Base-by-base conservation (phyloP, 2,888 invertebrate species). In the Mystacides longicornis region DNA sequence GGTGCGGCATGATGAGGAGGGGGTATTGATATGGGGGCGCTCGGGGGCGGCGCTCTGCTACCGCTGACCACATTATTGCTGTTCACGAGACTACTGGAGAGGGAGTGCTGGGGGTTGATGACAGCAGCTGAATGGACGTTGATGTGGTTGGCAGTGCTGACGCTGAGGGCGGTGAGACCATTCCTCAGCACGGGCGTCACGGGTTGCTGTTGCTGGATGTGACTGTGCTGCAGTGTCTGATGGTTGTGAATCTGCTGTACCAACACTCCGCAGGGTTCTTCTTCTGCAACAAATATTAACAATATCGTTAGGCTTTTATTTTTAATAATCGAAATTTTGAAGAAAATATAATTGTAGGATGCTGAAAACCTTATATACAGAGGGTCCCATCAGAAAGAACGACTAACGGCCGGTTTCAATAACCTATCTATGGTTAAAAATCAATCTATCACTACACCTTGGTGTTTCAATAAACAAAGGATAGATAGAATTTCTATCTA, bases 1-100 rank as follows among this genome's bases (percentile, higher is more conserved):
- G 58, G 55, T 59, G 60, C 62, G 61, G 60, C 62, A 14, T 64
- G 62, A 59, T 61, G 60, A 66, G 62, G 60, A 60, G 63, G 71
- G 72, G 69, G 73, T 71, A 69, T 68, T 67, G 68, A 69, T 71
- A 67, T 69, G 71, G 58, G 73, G 68, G 73, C 67, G 71, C 71
- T 67, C 72, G 65, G 67, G 68, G 65, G 64, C 68, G 50, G 23
- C 22, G 23, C 27, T 16, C 45, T 19, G 20, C 20, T 21, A n/a
- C n/a, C n/a, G n/a, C n/a, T n/a, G n/a, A n/a, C n/a, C n/a, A n/a
- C n/a, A 14, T 16, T 14, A 27, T 27, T 27, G 4, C 23, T n/a
- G 31, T 33, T 23, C 31, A 21, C 33, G 18, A 19, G 50, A 18
- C 33, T n/a, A 54, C 75, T 69, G 76, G 75, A 63, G 52, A 70